Evolutionary conservation across 1,140 invertebrate species (phyloP).

Genomic region (Atta texana): DNA sequence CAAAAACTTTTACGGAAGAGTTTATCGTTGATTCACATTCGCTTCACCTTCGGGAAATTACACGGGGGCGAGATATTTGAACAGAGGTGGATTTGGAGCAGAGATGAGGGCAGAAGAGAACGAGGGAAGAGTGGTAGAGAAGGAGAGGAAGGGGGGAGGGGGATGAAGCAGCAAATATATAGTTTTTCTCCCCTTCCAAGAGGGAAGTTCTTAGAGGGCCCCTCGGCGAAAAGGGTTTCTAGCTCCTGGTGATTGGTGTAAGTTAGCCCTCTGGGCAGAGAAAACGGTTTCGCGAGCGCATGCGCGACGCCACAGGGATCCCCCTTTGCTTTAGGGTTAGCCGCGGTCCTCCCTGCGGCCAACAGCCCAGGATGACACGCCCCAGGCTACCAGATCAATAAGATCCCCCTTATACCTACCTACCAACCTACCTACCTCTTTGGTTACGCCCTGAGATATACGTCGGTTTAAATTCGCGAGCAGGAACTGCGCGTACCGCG

Average conservation of each 20-base stretch:
- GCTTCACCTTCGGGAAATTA: constrained; percentile 32
- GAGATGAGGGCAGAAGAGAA: constrained; percentile 56
- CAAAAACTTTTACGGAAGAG: neutral
- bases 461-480: constrained; percentile 71
- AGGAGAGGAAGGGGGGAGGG: constrained; percentile 52
- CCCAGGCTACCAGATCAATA: constrained; percentile 87
- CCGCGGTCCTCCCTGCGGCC: constrained; percentile 86
- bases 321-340: constrained; percentile 85
- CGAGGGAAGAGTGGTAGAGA: neutral
- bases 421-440: constrained; percentile 80
- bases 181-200: constrained; percentile 75
- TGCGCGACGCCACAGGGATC: constrained; percentile 76
- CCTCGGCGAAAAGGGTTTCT: constrained; percentile 83
- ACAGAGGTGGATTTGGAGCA: constrained; percentile 53
- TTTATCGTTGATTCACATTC: constrained; percentile 11
- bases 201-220: constrained; percentile 76
- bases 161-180: constrained; percentile 49
- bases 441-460: constrained; percentile 82
- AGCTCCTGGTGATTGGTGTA: constrained; percentile 86
- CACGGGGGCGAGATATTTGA: constrained; percentile 63
- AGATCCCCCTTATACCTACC: constrained; percentile 85
- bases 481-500: constrained; percentile 38
- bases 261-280: constrained; percentile 84
- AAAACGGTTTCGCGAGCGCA: constrained; percentile 78
- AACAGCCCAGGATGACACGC: constrained; percentile 86